phyloP scores from a whole-genome alignment of 2,113 vertebrate genomes.

The Embiotoca jacksoni region DNA sequence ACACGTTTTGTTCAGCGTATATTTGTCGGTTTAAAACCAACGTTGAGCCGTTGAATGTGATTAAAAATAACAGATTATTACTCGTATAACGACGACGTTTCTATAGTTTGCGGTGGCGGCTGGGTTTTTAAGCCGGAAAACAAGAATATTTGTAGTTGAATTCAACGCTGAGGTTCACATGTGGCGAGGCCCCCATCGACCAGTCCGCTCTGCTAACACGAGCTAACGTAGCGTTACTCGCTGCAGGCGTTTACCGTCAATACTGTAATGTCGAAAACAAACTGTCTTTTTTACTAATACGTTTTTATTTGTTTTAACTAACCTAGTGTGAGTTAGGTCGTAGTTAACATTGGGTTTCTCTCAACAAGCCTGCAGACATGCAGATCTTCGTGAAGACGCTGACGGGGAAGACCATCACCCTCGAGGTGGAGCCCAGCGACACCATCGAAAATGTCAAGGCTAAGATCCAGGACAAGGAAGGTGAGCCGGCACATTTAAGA shows the following conservation, averaged over 20 bases:
- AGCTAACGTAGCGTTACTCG: constrained; percentile 7
- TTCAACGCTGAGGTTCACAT: constrained; percentile 41
- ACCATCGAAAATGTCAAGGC: constrained; percentile 95
- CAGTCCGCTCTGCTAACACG: constrained; percentile 16
- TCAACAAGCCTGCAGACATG: constrained; percentile 84
- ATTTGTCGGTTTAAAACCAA: not conserved
- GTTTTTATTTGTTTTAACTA: too few relatives aligned
- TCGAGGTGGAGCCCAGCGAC: constrained; percentile 93
- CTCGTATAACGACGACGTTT: accelerated
- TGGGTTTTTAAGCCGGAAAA: not conserved
- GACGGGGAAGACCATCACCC: constrained; percentile 94
- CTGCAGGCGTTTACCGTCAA: accelerated
- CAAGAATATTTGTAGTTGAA: not conserved
- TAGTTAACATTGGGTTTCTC: constrained; percentile 8
- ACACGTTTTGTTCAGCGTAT: constrained; percentile 13
- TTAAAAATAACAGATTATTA: accelerated
- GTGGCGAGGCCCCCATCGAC: constrained; percentile 67
- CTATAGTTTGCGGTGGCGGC: accelerated
- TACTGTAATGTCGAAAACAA: not conserved
- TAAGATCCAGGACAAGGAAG: constrained; percentile 95
- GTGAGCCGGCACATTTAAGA: constrained; percentile 55
- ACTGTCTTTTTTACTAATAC: accelerated
- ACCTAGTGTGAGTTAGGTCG: too few relatives aligned
- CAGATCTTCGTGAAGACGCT: constrained; percentile 96
- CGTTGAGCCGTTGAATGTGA: accelerated